These are phyloP conservation scores for Holothuria glaberrima DNA, from an alignment of 35 echinoderm and acorn worm genomes.

Conservation along the genomic window DNA sequence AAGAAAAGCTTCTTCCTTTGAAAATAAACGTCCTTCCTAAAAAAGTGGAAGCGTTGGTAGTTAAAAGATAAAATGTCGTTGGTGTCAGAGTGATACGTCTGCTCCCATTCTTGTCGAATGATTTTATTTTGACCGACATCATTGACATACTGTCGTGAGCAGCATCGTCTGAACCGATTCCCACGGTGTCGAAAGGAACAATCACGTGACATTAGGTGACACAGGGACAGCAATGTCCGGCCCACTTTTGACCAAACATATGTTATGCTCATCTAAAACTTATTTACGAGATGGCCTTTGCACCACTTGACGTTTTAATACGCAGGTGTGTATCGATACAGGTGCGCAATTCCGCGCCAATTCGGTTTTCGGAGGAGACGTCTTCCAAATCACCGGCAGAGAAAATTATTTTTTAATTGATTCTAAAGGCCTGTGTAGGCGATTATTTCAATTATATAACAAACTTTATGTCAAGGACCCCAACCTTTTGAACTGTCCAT, in stretches of 20 bases:
- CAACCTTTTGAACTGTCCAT: constrained; percentile 21
- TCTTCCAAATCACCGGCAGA: not conserved
- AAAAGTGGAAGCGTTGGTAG: not conserved
- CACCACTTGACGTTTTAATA: not conserved
- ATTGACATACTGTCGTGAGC: not conserved
- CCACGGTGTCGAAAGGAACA: constrained; percentile 6
- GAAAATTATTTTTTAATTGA: not conserved
- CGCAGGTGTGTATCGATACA: constrained; percentile 14
- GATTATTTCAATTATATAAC: too few relatives aligned
- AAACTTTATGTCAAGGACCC: not conserved
- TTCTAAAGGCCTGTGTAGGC: constrained; percentile 16
- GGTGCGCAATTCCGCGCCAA: constrained; percentile 12
- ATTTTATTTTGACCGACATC: constrained; percentile 9
- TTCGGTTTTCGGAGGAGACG: not conserved
- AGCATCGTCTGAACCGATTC: not conserved
- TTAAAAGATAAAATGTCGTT: not conserved
- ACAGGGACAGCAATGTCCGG: not conserved
- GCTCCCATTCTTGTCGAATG: not conserved
- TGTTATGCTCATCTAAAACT: not conserved
- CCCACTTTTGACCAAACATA: constrained; percentile 40
- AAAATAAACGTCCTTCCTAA: not conserved
- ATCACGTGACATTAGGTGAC: constrained; percentile 11
- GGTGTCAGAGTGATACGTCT: constrained; percentile 1
- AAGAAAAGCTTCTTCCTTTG: not conserved
- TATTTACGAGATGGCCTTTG: not conserved